Evolutionary conservation across 1,140 invertebrate species (phyloP), one percentile per base, ranked within the genome.

Genomic region (Drosophila repleta): DNA sequence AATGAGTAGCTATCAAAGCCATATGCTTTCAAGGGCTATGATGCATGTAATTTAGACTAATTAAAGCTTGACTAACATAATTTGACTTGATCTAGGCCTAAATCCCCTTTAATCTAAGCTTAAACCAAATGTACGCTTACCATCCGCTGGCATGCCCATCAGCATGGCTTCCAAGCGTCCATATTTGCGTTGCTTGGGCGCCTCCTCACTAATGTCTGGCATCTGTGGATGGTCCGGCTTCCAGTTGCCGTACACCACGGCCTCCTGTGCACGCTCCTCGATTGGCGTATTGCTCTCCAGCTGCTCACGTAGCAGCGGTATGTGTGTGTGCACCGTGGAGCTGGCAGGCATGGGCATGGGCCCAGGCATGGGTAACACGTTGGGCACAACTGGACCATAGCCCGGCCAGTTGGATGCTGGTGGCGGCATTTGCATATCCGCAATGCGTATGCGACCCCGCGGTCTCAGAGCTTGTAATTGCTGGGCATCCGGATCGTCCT

Each of bases 211-310:
- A 0, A 62, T 58, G 5, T 55, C 63, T 0, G 89, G 88, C 5
- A 56, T 67, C 7, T 70, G 57, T 5, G 83, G 88, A 29, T 74
- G 88, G 10, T 90, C 84, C 13, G 84, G 81, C 52, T 90, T 90
- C 89, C 89, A 90, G 46, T 89, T 89, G 35, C 89, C 89, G 58
- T 90, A 90, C 2, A 90, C 81, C 20, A 90, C 85, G 0, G 75
- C 55, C 15, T 90, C 82, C 26, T 76, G 64, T 17, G 48, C 11
- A 4, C 32, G 20, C 7, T 26, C 57, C 41, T 73, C 70, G 29
- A 1, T 45, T 24, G 1, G 55, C 52, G 73, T 45, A 4, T 10
- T 53, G 11, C 32, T 69, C 13, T 48, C 37, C 10, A 18, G 48
- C 17, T 74, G 64, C 29, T 87, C 83, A 0, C 82, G 53, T 11